These are phyloP conservation scores for Podilymbus podiceps DNA, from an alignment of 2,113 vertebrate species.

Conservation along the genomic window DNA sequence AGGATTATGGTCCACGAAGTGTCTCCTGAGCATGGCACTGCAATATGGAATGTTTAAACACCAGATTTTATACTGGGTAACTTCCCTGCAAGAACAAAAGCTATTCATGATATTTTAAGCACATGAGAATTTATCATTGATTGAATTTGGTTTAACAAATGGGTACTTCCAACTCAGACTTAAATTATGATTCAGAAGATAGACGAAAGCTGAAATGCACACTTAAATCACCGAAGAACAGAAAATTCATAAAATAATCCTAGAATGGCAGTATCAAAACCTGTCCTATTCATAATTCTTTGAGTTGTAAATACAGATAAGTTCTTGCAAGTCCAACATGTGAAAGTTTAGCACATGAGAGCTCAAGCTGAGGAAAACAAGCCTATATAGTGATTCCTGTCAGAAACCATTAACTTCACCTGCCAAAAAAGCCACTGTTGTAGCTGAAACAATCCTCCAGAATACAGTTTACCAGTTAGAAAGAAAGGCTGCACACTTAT, in stretches of 20 bases:
- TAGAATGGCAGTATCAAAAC: not conserved
- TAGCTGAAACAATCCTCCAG: slow-evolving; percentile 10
- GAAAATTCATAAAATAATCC: not conserved
- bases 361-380: slow-evolving; percentile 38
- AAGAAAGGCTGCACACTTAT: not conserved
- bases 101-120: not conserved
- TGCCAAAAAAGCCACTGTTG: not conserved
- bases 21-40: not conserved
- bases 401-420: slow-evolving; percentile 49
- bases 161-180: not conserved
- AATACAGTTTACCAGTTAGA: not conserved
- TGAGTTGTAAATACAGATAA: slow-evolving; percentile 1
- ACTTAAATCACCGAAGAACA: not conserved
- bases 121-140: not conserved
- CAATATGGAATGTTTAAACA: not conserved
- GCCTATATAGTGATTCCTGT: slow-evolving; percentile 10
- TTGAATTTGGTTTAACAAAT: not conserved
- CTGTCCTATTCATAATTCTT: not conserved
- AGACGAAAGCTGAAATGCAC: not conserved
- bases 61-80: not conserved
- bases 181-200: not conserved
- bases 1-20: not conserved
- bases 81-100: not conserved
- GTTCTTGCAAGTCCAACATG: not conserved
- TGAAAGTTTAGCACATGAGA: slow-evolving; percentile 23